These are phyloP conservation scores for Bimastos eiseni DNA, from an alignment of 2,888 invertebrate genomes.

Conservation along the genomic window DNA sequence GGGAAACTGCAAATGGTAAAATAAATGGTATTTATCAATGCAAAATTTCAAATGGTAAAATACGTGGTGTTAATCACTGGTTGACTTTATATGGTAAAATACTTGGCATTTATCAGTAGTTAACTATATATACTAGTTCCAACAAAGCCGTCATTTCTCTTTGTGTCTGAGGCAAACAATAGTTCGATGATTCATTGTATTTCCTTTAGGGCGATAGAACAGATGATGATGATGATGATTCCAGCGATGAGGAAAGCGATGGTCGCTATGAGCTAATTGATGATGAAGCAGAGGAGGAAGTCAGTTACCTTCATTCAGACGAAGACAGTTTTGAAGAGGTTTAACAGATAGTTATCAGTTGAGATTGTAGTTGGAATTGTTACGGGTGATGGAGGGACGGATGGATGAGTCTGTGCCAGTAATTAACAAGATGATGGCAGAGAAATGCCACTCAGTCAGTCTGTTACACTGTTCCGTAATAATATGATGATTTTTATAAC, in stretches of 20 bases:
- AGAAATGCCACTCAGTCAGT: too few species aligned
- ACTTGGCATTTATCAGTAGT: too few species aligned
- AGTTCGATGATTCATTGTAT: neutral
- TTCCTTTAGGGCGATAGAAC: slow-evolving; percentile 32
- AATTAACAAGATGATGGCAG: too few species aligned
- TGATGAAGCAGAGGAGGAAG: slow-evolving; percentile 43
- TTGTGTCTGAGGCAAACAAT: neutral
- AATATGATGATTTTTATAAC: too few species aligned
- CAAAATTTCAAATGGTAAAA: too few species aligned
- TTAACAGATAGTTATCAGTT: neutral
- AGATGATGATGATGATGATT: slow-evolving; percentile 37
- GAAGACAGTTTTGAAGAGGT: slow-evolving; percentile 37
- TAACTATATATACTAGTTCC: too few species aligned
- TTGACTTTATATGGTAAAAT: too few species aligned
- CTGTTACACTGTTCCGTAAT: too few species aligned
- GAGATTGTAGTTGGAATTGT: neutral
- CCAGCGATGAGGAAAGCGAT: slow-evolving; percentile 41
- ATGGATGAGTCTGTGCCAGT: too few species aligned
- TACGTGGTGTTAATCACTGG: too few species aligned
- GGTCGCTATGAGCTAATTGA: slow-evolving; percentile 40
- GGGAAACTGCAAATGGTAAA: too few species aligned
- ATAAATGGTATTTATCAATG: too few species aligned
- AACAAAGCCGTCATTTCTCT: neutral
- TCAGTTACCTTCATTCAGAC: slow-evolving; percentile 35
- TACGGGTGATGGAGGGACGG: neutral